Evolutionary conservation across 2,113 vertebrate genomes (phyloP), one percentile per base, ranked within the genome.

Genomic region (Bettongia penicillata): DNA sequence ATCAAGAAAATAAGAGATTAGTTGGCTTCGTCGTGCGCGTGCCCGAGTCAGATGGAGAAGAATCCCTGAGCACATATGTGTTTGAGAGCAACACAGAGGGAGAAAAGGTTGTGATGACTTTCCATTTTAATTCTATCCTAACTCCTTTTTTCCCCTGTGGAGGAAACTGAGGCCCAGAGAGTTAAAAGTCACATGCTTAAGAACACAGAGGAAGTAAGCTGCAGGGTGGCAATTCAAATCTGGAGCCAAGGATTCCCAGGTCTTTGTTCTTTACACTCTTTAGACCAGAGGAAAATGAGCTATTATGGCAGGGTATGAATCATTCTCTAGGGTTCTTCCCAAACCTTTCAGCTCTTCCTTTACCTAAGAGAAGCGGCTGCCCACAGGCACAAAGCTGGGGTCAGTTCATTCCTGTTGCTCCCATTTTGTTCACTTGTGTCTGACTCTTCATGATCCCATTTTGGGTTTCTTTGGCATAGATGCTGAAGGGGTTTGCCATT

Each of bases 11-110:
- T 97, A 99, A 98, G 93, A 98, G 99, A 51, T 99, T 99, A 94
- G 99, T 99, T 97, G 99, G 99, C 22, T 99, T 99, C 61, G 99
- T 99, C 97, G 98, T 99, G 47, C 99, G 98, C 51, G 97, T 97
- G 28, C 98, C 98, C 0, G 99, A 99, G 19, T 94, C 98, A 7
- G 98, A 97, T 0, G 99, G 99, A 26, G 98, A 98, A 94, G 98
- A 99, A 0, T 99, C 99, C 3, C 99, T 99, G 95, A 99, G 99
- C 0, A 98, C 99, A 0, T 99, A 99, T 0, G 92, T 99, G 95
- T 99, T 99, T 94, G 99, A 99, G 98, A 99, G 99, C 99, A 99
- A 99, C 99, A 99, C 99, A 0, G 99, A 99, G 98, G 99, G 99
- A 51, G 99, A 99, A 98, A 99, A 99, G 99, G 99, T 99, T 96